Evolutionary conservation across 2,113 vertebrate species (phyloP).

Genomic region (Rhabdornis inornatus): DNA sequence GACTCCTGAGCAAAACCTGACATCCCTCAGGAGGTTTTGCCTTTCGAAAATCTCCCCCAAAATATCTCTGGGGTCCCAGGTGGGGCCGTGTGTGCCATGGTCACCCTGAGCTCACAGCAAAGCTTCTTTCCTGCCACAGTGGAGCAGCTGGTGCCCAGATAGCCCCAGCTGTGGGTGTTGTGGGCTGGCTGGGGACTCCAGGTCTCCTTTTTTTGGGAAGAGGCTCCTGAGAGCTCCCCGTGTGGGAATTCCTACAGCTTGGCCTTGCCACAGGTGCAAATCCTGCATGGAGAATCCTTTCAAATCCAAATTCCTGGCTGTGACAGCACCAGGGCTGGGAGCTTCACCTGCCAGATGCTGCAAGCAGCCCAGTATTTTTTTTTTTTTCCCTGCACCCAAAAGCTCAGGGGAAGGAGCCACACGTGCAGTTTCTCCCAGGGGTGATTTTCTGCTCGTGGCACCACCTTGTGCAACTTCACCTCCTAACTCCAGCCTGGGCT

Average conservation of each 20-base stretch:
- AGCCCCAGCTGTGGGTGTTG: neutral
- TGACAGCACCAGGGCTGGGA: neutral
- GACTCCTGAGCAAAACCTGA: neutral
- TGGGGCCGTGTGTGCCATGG: rapidly evolving
- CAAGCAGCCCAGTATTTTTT: neutral
- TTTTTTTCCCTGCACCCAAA: neutral
- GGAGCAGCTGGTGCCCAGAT: rapidly evolving
- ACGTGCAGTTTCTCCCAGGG: rapidly evolving
- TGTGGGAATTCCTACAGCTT: rapidly evolving
- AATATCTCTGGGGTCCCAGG: rapidly evolving
- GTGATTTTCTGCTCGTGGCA: neutral
- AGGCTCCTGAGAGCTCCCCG: rapidly evolving
- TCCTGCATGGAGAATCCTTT: rapidly evolving
- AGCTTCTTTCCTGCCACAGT: neutral
- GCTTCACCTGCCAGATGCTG: rapidly evolving
- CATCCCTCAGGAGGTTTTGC: neutral
- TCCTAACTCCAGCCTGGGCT: constrained; percentile 35
- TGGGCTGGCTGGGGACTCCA: rapidly evolving
- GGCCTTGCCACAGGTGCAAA: neutral
- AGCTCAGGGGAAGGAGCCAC: neutral
- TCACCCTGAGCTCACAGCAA: neutral
- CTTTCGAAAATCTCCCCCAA: neutral
- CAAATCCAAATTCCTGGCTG: rapidly evolving
- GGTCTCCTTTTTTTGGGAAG: neutral
- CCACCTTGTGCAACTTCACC: constrained; percentile 3